Conservation (phyloP, 2,797 vertebrate genomes). For the Enteromius viviparus region DNA sequence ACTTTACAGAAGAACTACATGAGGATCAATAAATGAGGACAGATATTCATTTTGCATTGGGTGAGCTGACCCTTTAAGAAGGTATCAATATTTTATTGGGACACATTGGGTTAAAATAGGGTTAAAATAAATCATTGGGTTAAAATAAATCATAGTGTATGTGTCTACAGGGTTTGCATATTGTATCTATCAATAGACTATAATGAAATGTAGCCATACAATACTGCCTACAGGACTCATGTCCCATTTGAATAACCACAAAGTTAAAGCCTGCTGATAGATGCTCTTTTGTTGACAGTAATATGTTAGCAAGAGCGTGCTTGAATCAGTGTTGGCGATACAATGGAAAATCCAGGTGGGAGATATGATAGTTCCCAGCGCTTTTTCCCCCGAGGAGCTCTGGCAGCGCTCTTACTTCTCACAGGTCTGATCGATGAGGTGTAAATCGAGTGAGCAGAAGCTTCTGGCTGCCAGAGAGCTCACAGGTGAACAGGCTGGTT, state of each 20-base stretch:
- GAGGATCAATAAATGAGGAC: neutral
- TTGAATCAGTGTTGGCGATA: slow-evolving; percentile 26
- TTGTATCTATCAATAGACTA: slow-evolving; percentile 21
- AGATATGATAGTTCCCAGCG: slow-evolving; percentile 29
- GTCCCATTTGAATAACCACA: slow-evolving; percentile 34
- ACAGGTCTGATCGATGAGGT: slow-evolving; percentile 46
- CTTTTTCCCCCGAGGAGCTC: slow-evolving; percentile 32
- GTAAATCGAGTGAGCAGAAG: slow-evolving; percentile 46
- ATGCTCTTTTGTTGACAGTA: slow-evolving; percentile 34
- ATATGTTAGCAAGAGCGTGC: slow-evolving; percentile 4
- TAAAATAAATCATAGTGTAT: neutral
- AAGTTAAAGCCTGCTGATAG: slow-evolving; percentile 25
- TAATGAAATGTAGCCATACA: slow-evolving; percentile 35
- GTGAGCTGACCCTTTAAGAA: neutral
- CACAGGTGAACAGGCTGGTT: slow-evolving; percentile 58
- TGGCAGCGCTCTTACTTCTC: slow-evolving; percentile 33
- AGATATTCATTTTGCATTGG: neutral
- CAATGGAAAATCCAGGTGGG: slow-evolving; percentile 43
- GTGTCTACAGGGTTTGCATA: neutral
- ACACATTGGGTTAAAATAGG: neutral
- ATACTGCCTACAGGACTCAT: slow-evolving; percentile 5
- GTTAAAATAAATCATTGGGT: neutral
- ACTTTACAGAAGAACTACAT: neutral
- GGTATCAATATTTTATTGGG: neutral
- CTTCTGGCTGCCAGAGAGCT: slow-evolving; percentile 51